phyloP scores from a whole-genome alignment of 2,888 invertebrate species.

The Gasteruption jaculator region DNA sequence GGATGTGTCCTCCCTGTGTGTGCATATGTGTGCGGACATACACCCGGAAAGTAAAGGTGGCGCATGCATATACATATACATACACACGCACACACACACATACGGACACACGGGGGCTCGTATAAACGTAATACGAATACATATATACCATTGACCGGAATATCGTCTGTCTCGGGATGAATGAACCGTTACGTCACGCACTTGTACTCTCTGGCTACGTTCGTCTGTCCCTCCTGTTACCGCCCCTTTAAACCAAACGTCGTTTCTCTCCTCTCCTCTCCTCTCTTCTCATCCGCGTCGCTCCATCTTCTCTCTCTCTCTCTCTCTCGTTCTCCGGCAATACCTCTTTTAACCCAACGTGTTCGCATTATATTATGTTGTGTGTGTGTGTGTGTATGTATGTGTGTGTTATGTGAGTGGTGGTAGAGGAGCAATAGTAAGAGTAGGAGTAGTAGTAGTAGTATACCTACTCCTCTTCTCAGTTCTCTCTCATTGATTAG shows the following conservation, averaged over 20 bases:
- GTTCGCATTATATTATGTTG: slow-evolving; percentile 37
- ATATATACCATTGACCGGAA: slow-evolving; percentile 47
- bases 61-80: slow-evolving; percentile 17
- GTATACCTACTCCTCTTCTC: slow-evolving; percentile 25
- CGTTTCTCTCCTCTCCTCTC: slow-evolving; percentile 9
- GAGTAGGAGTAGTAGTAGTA: too few relatives aligned
- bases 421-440: too few relatives aligned
- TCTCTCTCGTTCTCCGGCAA: slow-evolving; percentile 24
- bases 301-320: slow-evolving; percentile 23
- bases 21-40: slow-evolving; percentile 18
- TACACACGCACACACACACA: slow-evolving; percentile 11
- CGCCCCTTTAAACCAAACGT: too few relatives aligned
- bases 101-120: slow-evolving; percentile 1
- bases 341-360: slow-evolving; percentile 30
- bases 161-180: slow-evolving; percentile 49
- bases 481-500: slow-evolving; percentile 36
- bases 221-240: slow-evolving; percentile 27
- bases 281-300: slow-evolving; percentile 10
- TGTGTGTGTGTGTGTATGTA: too few relatives aligned
- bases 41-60: slow-evolving; percentile 16
- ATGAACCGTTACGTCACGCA: slow-evolving; percentile 50
- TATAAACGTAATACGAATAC: slow-evolving; percentile 25
- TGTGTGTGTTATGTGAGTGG: too few relatives aligned
- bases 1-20: slow-evolving; percentile 8
- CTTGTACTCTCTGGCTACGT: slow-evolving; percentile 43